Percentiles rank a stretch among this genome's conserved stretches.
These are phyloP conservation scores for Balearica regulorum DNA, from an alignment of 2,797 vertebrate genomes.

Conservation along the genomic window DNA sequence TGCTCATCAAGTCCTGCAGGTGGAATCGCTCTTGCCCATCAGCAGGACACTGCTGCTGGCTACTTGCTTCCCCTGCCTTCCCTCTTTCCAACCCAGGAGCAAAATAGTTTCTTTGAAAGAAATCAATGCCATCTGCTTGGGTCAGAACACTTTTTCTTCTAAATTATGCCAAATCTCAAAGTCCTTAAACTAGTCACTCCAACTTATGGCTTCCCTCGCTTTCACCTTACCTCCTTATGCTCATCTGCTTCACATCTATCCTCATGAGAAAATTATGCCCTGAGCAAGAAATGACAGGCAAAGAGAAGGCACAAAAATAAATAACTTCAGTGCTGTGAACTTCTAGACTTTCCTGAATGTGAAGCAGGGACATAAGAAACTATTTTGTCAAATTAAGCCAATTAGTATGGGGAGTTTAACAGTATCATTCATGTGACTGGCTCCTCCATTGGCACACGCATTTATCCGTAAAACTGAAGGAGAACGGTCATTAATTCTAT, in stretches of 20 bases:
- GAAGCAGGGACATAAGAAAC: not conserved
- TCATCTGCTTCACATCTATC: not conserved
- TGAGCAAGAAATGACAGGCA: not conserved
- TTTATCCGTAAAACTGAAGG: not conserved
- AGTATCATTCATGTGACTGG: not conserved
- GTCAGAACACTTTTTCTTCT: not conserved
- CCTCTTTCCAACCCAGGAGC: not conserved
- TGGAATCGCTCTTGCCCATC: not conserved
- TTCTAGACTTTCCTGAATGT: not conserved
- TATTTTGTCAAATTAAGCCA: not conserved
- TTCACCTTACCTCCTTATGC: not conserved
- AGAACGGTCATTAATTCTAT: not conserved
- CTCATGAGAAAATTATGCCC: not conserved
- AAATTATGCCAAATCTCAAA: not conserved
- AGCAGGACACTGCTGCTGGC: not conserved
- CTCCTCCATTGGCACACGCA: not conserved
- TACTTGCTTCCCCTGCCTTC: not conserved
- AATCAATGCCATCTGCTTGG: not conserved
- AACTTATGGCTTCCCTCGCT: accelerated
- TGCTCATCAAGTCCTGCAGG: not conserved
- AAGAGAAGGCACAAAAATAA: not conserved
- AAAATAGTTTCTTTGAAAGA: not conserved
- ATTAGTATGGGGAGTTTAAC: not conserved
- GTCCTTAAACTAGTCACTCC: not conserved
- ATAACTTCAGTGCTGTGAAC: not conserved